Evolutionary conservation across 2,888 invertebrate species (phyloP).

Genomic region (Lydus trimaculatus): DNA sequence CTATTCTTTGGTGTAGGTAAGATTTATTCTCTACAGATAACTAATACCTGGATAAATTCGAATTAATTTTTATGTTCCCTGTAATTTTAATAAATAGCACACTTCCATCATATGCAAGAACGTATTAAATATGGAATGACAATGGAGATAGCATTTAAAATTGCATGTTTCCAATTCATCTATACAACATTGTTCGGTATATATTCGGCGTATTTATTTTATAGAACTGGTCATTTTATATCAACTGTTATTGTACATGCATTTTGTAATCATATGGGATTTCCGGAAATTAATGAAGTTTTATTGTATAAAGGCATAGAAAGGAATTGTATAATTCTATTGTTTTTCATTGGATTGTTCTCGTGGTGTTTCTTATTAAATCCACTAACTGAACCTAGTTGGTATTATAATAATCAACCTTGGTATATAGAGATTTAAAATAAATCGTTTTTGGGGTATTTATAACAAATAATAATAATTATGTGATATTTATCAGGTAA

Average conservation of each 20-base stretch:
- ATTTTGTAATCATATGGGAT: slow-evolving; percentile 97
- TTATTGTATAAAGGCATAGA: slow-evolving; percentile 65
- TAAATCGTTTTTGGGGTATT: neutral
- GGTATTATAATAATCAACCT: slow-evolving; percentile 51
- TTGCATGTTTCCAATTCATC: slow-evolving; percentile 84
- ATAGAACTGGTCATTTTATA: slow-evolving; percentile 88
- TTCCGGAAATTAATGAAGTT: slow-evolving; percentile 85
- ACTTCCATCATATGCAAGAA: slow-evolving; percentile 91
- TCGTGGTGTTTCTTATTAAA: slow-evolving; percentile 79
- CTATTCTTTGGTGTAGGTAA: slow-evolving; percentile 89
- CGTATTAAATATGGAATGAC: slow-evolving; percentile 75
- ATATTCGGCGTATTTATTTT: slow-evolving; percentile 92
- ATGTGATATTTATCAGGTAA: slow-evolving; percentile 4
- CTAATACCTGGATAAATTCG: slow-evolving; percentile 7
- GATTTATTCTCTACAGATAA: slow-evolving; percentile 38
- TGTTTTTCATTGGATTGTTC: slow-evolving; percentile 78
- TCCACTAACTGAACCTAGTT: slow-evolving; percentile 74
- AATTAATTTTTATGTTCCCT: slow-evolving; percentile 15
- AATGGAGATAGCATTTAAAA: slow-evolving; percentile 72
- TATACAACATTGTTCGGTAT: slow-evolving; percentile 94
- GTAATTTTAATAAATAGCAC: slow-evolving; percentile 66
- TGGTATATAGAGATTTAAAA: slow-evolving; percentile 36
- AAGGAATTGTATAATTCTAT: slow-evolving; percentile 68
- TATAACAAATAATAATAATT: neutral
- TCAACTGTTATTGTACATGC: slow-evolving; percentile 90